Evolutionary conservation across 2,888 invertebrate species (phyloP), one percentile per base, ranked within the genome.

Genomic region (Drosophila subsilvestris): DNA sequence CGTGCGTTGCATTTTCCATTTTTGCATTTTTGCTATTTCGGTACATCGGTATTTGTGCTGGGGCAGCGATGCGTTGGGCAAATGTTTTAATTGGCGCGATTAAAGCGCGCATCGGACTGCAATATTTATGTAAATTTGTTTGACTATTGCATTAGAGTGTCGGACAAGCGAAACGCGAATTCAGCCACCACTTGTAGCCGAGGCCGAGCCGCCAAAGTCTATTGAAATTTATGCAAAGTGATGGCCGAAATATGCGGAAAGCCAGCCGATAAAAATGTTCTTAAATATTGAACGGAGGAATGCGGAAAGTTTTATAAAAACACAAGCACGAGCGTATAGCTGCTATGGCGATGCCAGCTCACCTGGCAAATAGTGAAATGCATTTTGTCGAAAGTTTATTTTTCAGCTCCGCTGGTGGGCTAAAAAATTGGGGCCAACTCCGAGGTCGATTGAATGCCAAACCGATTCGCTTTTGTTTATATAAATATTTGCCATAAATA

Each of bases 401-500:
- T 66, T 66, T 68, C 48, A 55, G 32, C 69, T 55, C 37, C 43
- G 12, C 29, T 22, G 10, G 50, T 32, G 65, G 53, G 37, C 10
- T 29, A 10, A 27, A 47, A 56, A 57, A 62, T 47, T 47, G 7
- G 45, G 29, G 44, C 27, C 22, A 67, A 48, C 55, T 68, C 43
- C 22, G 32, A 55, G 37, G 37, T 37, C 37, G 37, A n/a, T 48
- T 42, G 67, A 66, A 54, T 57, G 70, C 57, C 45, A 68, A 68
- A 58, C 44, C 51, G 47, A 48, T 43, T 68, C 61, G 68, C 48
- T 47, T 77, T 59, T 51, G 61, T 75, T 47, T 55, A 58, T 63
- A 63, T 67, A 76, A 71, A 77, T 75, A 69, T 79, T 71, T 67
- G 68, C 63, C 57, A 76, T 85, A 74, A 79, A 81, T 87, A 87